Evolutionary conservation across 2,888 invertebrate species (phyloP), one percentile per base, ranked within the genome.

Genomic region (Heliconius sara): DNA sequence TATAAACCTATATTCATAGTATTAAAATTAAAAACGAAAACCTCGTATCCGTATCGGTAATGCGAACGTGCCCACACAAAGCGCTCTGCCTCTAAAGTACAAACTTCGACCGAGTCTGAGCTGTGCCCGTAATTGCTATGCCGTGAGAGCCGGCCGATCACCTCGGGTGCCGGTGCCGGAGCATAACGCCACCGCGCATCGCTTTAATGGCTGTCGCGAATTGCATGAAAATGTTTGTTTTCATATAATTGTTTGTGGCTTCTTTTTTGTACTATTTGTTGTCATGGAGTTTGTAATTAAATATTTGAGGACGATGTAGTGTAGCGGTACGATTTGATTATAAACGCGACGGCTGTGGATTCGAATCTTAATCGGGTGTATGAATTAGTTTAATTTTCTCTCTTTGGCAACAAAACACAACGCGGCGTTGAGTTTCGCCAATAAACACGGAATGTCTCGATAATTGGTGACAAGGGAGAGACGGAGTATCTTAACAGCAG

Each of bases 121-220:
- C 87, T 88, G 80, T 83, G 84, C 85, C 85, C 85, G 86, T 92
- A 87, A 87, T 88, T 88, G 87, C 86, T 86, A 91, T 90, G 89
- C 89, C 90, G 91, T 91, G 91, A 91, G 92, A 92, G 89, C 90
- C 90, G 91, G 92, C 84, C 93, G 92, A 91, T 92, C 92, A 93
- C 93, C 92, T 90, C 89, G 76, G 43, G 75, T 75, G 65, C 75
- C 79, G 80, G 75, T 75, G 65, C 75, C 79, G 80, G 79, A 78
- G 83, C 84, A 89, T 88, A 88, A 88, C 88, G 89, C 90, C 89
- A 90, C 88, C 87, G 88, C 83, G 86, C 87, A 87, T 88, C 87
- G 87, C 87, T 86, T 86, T 89, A 89, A 90, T 89, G 85, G 86
- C 85, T 85, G 85, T 85, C 86, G 90, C 88, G 83, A 89, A 89